Conservation (phyloP, 2,113 vertebrate species). For the Tragelaphus scriptus region DNA sequence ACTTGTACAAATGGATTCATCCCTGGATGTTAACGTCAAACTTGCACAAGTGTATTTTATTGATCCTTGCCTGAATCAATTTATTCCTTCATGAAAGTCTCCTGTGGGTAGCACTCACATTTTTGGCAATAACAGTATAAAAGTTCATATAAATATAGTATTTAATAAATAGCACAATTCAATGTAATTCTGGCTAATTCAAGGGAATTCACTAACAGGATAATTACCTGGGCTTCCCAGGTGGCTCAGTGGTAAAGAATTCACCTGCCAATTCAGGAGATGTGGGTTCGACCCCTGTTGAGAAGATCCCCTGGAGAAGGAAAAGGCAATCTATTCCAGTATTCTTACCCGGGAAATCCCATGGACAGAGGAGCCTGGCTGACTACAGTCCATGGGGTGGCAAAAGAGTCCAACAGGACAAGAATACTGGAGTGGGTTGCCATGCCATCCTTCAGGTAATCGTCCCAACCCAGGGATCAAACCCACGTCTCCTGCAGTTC, state of each 20-base stretch:
- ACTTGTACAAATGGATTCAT: neutral
- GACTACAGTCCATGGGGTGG: neutral
- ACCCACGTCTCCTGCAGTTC: neutral
- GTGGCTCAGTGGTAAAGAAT: neutral
- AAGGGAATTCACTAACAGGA: neutral
- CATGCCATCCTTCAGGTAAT: neutral
- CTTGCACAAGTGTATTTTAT: neutral
- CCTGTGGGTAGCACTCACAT: neutral
- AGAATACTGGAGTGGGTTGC: neutral
- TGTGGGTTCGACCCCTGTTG: neutral
- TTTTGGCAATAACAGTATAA: neutral
- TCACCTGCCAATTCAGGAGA: neutral
- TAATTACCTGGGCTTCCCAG: neutral
- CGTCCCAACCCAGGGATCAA: neutral
- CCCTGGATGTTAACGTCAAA: neutral
- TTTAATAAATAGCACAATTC: neutral
- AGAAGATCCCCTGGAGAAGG: neutral
- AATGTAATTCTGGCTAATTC: neutral
- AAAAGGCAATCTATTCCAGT: neutral
- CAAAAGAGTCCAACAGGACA: neutral
- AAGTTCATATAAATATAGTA: neutral
- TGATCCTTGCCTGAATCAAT: neutral
- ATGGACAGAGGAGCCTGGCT: neutral
- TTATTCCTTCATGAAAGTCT: neutral
- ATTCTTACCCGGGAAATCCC: neutral